Conservation (phyloP, 2,113 vertebrate genomes). For the Leiothrix lutea region DNA sequence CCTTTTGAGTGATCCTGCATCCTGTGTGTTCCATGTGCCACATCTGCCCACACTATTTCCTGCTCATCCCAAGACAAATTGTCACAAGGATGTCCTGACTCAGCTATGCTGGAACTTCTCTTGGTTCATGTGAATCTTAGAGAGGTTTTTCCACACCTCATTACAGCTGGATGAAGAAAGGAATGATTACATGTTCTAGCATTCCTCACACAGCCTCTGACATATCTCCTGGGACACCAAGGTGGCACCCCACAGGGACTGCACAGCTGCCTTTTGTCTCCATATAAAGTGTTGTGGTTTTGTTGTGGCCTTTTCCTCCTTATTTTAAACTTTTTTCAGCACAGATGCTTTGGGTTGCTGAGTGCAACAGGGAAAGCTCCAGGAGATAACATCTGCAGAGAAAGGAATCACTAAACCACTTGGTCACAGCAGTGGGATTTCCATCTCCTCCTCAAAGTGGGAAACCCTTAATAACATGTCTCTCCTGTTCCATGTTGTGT, state of each 20-base stretch:
- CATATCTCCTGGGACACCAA: neutral
- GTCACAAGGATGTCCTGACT: neutral
- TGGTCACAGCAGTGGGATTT: neutral
- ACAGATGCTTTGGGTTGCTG: neutral
- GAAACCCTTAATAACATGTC: neutral
- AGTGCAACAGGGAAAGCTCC: neutral
- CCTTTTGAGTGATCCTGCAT: neutral
- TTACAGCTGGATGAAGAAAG: neutral
- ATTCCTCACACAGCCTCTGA: neutral
- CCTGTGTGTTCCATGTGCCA: neutral
- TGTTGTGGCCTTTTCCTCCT: too few species aligned
- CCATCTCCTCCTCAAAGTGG: neutral
- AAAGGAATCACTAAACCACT: neutral
- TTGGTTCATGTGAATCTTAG: neutral
- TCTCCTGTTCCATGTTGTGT: neutral
- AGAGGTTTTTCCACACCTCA: neutral
- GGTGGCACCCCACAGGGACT: neutral
- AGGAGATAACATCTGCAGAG: neutral
- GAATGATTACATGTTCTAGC: neutral
- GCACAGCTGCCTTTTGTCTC: neutral
- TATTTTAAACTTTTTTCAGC: too few species aligned
- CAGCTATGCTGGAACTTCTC: neutral
- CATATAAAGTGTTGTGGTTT: neutral
- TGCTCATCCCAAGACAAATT: neutral
- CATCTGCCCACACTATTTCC: fast-evolving